Evolutionary conservation across 2,113 vertebrate species (phyloP), one percentile per base, ranked within the genome.

Genomic region (Vidua macroura): DNA sequence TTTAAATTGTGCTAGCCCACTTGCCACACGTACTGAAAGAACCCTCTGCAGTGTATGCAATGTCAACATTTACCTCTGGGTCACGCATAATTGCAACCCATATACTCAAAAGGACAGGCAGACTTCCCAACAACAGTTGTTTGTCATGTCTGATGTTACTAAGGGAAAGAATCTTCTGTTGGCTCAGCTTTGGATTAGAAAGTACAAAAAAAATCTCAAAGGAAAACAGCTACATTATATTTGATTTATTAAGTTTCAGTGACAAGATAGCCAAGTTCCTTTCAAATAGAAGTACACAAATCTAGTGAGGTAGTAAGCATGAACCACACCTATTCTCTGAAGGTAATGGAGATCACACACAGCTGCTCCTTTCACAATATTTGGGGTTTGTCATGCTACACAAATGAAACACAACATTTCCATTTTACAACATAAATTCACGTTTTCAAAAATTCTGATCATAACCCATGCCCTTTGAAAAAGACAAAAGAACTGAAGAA

Each of bases 261-360:
- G 66, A 27, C 63, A 80, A 52, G 53, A 90, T 51, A 83, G 88
- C 78, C 84, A 86, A 94, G 52, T 81, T 95, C 49, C 49, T 91
- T 83, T 69, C 78, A 84, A 83, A 85, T 21, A 92, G 33, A 83
- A 48, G 35, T 24, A 21, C 77, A 73, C 35, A 59, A 52, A 81
- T 41, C 89, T 46, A 66, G 93, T 43, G 56, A 69, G 37, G 75
- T 78, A 92, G 75, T 81, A 72, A 93, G 31, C 55, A 74, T 39
- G n/a, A 48, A 83, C 84, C 81, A 67, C 84, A 66, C 60, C 94
- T 94, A 95, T 33, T 96, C 69, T 96, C 92, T 78, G 73, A 97
- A 94, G 48, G 78, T 94, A 90, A 28, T 13, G 22, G 62, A 90
- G 43, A 77, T 63, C 95, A 46, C 70, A 92, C 90, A 66, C 87